A percentile compares a stretch with the other conserved stretches of the same genome.
Evolutionary conservation across 2,888 invertebrate genomes (phyloP).

Genomic region (Trachelus troglodyta): DNA sequence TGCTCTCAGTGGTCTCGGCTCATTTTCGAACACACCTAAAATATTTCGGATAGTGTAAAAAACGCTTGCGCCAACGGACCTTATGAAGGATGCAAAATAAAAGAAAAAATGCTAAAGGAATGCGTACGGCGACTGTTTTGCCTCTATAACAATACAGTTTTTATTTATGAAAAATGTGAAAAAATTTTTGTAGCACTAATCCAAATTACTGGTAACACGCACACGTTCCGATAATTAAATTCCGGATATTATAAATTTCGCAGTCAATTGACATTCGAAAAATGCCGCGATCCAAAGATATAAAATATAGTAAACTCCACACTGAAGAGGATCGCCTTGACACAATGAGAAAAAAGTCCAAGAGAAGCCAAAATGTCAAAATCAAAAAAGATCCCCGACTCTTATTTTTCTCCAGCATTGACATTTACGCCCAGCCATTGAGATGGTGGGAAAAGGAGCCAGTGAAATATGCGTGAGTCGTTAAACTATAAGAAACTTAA

Average conservation of each 20-base stretch:
- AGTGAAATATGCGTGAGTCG: conserved; percentile 43
- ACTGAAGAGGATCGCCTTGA: background rate
- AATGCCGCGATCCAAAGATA: background rate
- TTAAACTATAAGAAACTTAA: background rate
- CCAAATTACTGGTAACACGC: background rate
- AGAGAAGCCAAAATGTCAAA: background rate
- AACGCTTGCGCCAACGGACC: too few relatives aligned
- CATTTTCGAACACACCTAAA: too few relatives aligned
- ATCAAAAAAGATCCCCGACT: conserved; percentile 7
- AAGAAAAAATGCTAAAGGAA: background rate
- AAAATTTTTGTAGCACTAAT: background rate
- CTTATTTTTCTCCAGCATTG: conserved; percentile 29
- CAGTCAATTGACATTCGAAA: background rate
- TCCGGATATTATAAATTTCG: background rate
- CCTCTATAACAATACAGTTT: background rate
- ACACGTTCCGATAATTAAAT: background rate
- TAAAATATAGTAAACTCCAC: background rate
- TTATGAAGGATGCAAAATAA: background rate
- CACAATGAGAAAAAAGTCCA: background rate
- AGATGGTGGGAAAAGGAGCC: conserved; percentile 39
- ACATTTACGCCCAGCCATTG: conserved; percentile 34
- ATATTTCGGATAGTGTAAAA: too few relatives aligned
- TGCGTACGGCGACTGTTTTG: background rate
- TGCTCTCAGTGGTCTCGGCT: too few relatives aligned
- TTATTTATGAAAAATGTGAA: background rate